Base-by-base conservation (phyloP, 2,113 vertebrate genomes). In the Phalacrocorax pelagicus region DNA sequence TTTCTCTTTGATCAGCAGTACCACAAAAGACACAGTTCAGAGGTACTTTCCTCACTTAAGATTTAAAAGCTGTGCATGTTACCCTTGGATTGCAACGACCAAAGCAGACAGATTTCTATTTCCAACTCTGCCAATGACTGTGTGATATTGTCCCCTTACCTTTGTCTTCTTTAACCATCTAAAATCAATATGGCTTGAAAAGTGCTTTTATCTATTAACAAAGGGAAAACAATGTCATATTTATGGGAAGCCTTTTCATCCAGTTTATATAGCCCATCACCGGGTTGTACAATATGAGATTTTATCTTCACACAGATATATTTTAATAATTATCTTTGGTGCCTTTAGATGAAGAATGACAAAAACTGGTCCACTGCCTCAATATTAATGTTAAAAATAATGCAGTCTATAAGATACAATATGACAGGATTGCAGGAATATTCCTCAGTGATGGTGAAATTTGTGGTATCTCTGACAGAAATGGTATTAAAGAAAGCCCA, bases 261-360 rank as follows among this genome's bases (percentile, higher is more conserved):
- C 24, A 65, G 21, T 93, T 94, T 92, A 70, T 88, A 47, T 87
- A 93, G 34, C 29, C 44, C 74, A 83, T 80, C 49, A 51, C 9
- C 2, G 2, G 12, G 8, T 38, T 91, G 70, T 80, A 44, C 34
- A 94, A 85, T 86, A 65, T 69, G 75, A 81, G 84, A 94, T 94
- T 88, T 90, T 96, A 75, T 90, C 81, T 93, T 79, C 22, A 30
- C 23, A 42, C 6, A 75, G 36, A 54, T 69, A 88, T 87, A 96
- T 91, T 95, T 93, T 72, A 94, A 92, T 89, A 87, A 95, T 96
- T 96, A 79, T 59, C 34, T 84, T 65, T 61, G 13, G 19, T 88
- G 24, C 26, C 40, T 79, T 87, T 82, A 77, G 61, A 65, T 77
- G 74, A 91, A 79, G 70, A 94, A 91, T 85, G 73, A 57, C 87